Evolutionary conservation across 2,113 vertebrate species (phyloP), one percentile per base, ranked within the genome.

Genomic region (Odontophorus gujanensis): DNA sequence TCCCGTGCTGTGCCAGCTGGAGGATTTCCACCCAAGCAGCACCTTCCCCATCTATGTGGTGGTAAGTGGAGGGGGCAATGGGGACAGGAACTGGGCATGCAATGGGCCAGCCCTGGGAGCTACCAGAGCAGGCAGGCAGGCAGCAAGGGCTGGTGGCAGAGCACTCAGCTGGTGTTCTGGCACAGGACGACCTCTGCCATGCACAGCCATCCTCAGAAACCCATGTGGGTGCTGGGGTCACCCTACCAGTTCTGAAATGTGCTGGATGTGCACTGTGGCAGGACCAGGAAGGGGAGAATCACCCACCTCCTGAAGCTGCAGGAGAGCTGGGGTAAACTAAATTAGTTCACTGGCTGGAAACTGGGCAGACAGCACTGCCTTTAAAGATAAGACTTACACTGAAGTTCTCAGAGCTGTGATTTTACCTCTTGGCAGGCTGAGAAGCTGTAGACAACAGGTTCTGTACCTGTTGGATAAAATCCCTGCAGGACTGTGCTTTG

Each of bases 31-130:
- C 51, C 99, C 99, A 0, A 98, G 98, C 77, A 98, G 98, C 92
- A 99, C 98, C 3, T 98, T 99, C 93, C 98, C 98, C 48, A 98
- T 99, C 92, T 99, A 99, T 13, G 97, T 99, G 97, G 98, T 99
- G 98, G 99, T 99, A 96, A 98, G 99, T 98, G 36, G 25, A 48
- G 18, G 6, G 48, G 4, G 6, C 26, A n/a, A 57, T 14, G 34
- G 47, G 50, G 43, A 43, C 0, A 40, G 34, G 58, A 61, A 22
- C 58, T 36, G 58, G 34, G 58, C 22, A 21, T 61, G 58, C 34
- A 34, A 6, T 34, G n/a, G 58, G 58, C 8, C 20, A 36, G 58
- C 14, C 66, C 32, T n/a, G 30, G 53, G 53, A 28, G 25, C 28
- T 14, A 16, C 8, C 9, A 7, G 30, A 28, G 51, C 51, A 55